phyloP scores from a whole-genome alignment of 1,140 invertebrate species.

The Theocolax elegans region DNA sequence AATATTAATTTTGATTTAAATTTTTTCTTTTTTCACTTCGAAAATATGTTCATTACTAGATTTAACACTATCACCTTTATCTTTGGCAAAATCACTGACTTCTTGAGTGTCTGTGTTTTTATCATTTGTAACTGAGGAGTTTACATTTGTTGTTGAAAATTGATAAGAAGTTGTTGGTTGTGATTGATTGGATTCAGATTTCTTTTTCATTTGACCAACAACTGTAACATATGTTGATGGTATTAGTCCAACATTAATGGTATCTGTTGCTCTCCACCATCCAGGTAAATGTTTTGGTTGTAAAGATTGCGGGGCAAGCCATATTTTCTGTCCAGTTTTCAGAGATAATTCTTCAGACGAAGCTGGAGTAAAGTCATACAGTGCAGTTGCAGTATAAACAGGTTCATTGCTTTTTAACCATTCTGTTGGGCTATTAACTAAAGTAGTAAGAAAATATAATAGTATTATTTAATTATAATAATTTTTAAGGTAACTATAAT shows the following conservation, averaged over 20 bases:
- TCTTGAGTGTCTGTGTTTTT: conserved; percentile 17
- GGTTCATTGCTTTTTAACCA: conserved; percentile 74
- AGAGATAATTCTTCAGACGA: conserved; percentile 83
- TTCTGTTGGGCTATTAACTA: conserved; percentile 56
- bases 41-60: conserved; percentile 28
- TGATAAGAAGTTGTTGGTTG: conserved; percentile 22
- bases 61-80: conserved; percentile 3
- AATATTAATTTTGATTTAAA: conserved; percentile 29
- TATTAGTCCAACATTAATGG: conserved; percentile 77
- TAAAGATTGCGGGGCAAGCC: conserved; percentile 84
- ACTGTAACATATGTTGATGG: conserved; percentile 81
- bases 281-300: conserved; percentile 79
- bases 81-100: not conserved
- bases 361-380: conserved; percentile 81
- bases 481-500: too few relatives aligned
- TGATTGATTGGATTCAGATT: conserved; percentile 44
- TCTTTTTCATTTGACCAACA: conserved; percentile 58
- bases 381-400: conserved; percentile 77
- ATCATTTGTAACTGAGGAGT: not conserved
- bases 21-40: conserved; percentile 12
- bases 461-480: conserved; percentile 16
- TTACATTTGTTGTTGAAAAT: conserved; percentile 18
- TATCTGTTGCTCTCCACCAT: conserved; percentile 82
- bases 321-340: conserved; percentile 79
- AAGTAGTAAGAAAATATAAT: conserved; percentile 39